Evolutionary conservation across 1,140 invertebrate species (phyloP).

Genomic region (Acromyrmex charruanus): DNA sequence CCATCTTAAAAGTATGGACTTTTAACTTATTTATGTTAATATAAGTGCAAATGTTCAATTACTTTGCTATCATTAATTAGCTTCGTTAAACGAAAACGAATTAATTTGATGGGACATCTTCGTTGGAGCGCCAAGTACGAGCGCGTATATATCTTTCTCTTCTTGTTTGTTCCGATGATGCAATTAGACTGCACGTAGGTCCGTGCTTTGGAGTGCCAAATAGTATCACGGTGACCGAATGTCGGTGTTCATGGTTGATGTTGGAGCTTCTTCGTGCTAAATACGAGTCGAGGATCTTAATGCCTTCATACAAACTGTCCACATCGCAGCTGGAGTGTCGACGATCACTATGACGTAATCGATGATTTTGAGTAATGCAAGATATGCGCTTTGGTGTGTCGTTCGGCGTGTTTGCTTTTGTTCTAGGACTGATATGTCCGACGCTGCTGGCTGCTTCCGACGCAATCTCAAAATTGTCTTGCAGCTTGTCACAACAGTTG

Average conservation of each 20-base stretch:
- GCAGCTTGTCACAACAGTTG: slow-evolving; percentile 78
- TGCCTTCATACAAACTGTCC: slow-evolving; percentile 79
- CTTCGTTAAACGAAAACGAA: neutral
- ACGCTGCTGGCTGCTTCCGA: slow-evolving; percentile 76
- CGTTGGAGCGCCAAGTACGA: slow-evolving; percentile 74
- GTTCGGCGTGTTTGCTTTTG: slow-evolving; percentile 56
- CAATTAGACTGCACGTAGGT: slow-evolving; percentile 26
- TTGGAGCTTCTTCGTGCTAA: slow-evolving; percentile 58
- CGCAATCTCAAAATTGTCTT: slow-evolving; percentile 75
- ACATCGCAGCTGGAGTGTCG: slow-evolving; percentile 76
- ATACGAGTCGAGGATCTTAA: slow-evolving; percentile 80
- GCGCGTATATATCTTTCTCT: slow-evolving; percentile 9
- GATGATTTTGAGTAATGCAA: neutral
- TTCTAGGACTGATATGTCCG: slow-evolving; percentile 54
- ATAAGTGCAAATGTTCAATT: neutral
- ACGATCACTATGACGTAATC: neutral
- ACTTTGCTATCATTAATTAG: neutral
- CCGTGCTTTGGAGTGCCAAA: slow-evolving; percentile 77
- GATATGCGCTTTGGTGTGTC: slow-evolving; percentile 38
- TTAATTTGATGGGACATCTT: slow-evolving; percentile 73
- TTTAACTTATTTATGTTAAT: neutral
- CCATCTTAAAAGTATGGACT: neutral
- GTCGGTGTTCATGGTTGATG: neutral
- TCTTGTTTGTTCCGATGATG: slow-evolving; percentile 31
- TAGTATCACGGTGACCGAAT: slow-evolving; percentile 74